phyloP scores from a whole-genome alignment of 1,140 invertebrate species.

The Calycopis cecrops region DNA sequence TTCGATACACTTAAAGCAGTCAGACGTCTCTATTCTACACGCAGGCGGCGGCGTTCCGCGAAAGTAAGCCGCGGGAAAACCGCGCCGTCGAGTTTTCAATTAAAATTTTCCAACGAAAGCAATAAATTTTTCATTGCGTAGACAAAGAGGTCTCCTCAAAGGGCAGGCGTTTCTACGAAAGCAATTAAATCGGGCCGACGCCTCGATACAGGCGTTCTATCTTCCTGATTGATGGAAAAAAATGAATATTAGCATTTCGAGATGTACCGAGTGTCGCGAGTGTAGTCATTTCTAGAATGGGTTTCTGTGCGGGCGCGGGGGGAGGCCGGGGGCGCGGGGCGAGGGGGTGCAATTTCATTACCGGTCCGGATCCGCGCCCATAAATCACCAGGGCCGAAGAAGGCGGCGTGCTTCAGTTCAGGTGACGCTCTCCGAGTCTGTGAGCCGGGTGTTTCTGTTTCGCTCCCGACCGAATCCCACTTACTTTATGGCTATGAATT shows the following conservation, averaged over 20 bases:
- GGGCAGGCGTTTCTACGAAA: constrained; percentile 40
- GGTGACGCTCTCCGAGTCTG: constrained; percentile 64
- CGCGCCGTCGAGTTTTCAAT: constrained; percentile 46
- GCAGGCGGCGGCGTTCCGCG: constrained; percentile 13
- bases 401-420: constrained; percentile 50
- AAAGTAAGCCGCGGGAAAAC: constrained; percentile 29
- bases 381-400: constrained; percentile 75
- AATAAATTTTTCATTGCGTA: constrained; percentile 66
- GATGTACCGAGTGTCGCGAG: constrained; percentile 29
- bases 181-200: constrained; percentile 43
- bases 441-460: constrained; percentile 61
- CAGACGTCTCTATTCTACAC: background rate
- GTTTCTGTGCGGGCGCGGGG: constrained; percentile 33
- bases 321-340: constrained; percentile 27
- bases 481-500: constrained; percentile 67
- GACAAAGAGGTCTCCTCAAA: constrained; percentile 47
- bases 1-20: constrained; percentile 2
- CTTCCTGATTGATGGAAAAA: constrained; percentile 38
- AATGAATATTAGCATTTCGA: constrained; percentile 41
- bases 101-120: constrained; percentile 53
- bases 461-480: constrained; percentile 52
- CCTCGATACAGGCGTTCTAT: constrained; percentile 26
- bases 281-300: constrained; percentile 72
- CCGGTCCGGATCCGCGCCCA: constrained; percentile 74
- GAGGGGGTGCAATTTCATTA: constrained; percentile 74